These are phyloP conservation scores for Onychomys arenicola DNA, from an alignment of 2,797 vertebrate genomes.

Conservation along the genomic window DNA sequence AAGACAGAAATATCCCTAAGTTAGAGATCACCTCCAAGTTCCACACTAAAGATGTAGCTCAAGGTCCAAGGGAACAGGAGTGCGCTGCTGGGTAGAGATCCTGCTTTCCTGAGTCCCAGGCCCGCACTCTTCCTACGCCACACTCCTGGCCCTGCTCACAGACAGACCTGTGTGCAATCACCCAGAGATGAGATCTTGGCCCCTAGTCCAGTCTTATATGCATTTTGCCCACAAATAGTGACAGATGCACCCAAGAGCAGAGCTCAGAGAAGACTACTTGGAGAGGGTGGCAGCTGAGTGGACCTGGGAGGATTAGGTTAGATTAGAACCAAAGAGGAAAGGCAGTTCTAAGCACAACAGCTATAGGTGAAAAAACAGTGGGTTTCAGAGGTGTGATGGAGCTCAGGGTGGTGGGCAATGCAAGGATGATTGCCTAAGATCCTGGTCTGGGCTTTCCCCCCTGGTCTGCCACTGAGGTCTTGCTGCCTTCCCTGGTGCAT, in stretches of 20 bases:
- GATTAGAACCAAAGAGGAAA: neutral
- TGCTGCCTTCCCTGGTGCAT: neutral
- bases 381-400: neutral
- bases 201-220: too few relatives aligned
- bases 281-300: neutral
- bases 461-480: neutral
- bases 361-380: neutral
- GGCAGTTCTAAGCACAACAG: neutral
- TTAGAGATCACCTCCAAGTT: neutral
- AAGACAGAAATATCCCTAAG: neutral
- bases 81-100: neutral
- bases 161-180: neutral
- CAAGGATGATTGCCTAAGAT: neutral
- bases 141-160: neutral
- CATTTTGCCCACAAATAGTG: too few relatives aligned
- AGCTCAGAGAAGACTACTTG: neutral
- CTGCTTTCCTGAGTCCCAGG: neutral
- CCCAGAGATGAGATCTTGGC: neutral
- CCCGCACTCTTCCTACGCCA: neutral
- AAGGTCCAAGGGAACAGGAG: neutral
- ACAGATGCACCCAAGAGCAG: neutral
- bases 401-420: neutral
- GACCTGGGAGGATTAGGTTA: constrained; percentile 9
- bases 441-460: neutral
- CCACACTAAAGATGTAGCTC: neutral